Evolutionary conservation across 2,797 vertebrate species (phyloP).

Genomic region (Prionace glauca): DNA sequence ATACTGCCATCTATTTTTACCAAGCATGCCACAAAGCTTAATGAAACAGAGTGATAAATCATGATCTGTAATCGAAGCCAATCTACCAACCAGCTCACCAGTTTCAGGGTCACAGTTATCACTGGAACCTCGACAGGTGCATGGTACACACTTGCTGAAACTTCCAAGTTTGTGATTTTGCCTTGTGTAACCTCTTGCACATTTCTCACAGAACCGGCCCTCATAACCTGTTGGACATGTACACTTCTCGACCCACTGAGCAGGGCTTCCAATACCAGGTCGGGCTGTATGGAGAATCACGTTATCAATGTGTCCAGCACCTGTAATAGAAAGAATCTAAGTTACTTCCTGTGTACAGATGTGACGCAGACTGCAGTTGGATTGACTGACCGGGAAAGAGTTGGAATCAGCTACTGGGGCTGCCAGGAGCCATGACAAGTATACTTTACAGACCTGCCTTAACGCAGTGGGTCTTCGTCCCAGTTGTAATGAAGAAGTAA

Average conservation of each 20-base stretch:
- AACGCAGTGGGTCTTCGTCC: too few species aligned
- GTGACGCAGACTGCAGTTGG: too few species aligned
- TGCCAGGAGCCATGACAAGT: too few species aligned
- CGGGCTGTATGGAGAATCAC: slow-evolving; percentile 70
- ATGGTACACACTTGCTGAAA: slow-evolving; percentile 70
- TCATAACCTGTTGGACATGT: slow-evolving; percentile 63
- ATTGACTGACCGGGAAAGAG: too few species aligned
- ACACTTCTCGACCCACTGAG: slow-evolving; percentile 78
- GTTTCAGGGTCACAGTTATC: slow-evolving; percentile 79
- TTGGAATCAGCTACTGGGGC: too few species aligned
- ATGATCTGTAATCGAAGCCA: not conserved
- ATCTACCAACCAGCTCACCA: slow-evolving; percentile 53
- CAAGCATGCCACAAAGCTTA: not conserved
- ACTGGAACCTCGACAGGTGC: slow-evolving; percentile 65
- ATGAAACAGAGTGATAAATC: not conserved
- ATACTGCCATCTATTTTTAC: not conserved
- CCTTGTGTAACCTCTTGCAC: slow-evolving; percentile 70
- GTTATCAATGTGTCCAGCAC: slow-evolving; percentile 78
- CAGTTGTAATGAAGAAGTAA: too few species aligned
- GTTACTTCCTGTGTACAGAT: not conserved
- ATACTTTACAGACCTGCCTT: too few species aligned
- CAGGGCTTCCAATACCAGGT: slow-evolving; percentile 53
- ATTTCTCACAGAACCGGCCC: slow-evolving; percentile 77
- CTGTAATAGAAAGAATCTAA: slow-evolving; percentile 51
- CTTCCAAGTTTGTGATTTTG: slow-evolving; percentile 52